Base-by-base conservation (phyloP, 2,888 invertebrate genomes). In the Molorchus minor region DNA sequence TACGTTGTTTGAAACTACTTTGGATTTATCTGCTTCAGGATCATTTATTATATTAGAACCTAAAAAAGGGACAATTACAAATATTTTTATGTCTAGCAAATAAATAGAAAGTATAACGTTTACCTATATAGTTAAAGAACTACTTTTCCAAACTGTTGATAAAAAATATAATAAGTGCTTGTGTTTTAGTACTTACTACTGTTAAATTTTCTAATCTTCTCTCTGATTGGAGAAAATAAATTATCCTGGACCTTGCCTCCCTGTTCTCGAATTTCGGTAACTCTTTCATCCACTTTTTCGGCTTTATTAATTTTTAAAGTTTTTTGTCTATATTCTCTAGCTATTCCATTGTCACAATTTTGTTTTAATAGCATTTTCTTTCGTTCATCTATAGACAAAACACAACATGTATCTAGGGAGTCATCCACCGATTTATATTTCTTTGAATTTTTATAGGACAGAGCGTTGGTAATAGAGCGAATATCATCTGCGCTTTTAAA, bases 351-450 rank as follows among this genome's bases (percentile, higher is more conserved):
- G 19, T 68, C 68, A 30, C 67, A 70, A 33, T 60, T 56, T 36
- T 69, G 54, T 56, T 71, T 69, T 12, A 74, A 44, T 13, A 74
- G 40, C 20, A 65, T 47, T 49, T 62, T 66, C 36, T 72, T 74
- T 13, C 74, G 38, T 41, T 74, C 71, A 40, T 71, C 68, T 4
- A 74, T 59, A 1, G 71, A 62, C 17, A 73, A 55, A 46, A 69
- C 46, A 1, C 59, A 55, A 40, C 67, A 65, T 17, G 69, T 58
- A 43, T 71, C 68, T 30, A 68, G 61, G 30, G 63, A 57, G 49
- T 64, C 57, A 47, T 70, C 72, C 2, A 62, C 15, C 1, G 72
- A 69, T 49, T 64, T 67, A 19, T 57, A 65, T 15, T 55, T 62
- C 17, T 62, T 64, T n/a, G 36, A 36, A 44, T 46, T 45, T 13